Evolutionary conservation across 2,797 vertebrate genomes (phyloP).

Genomic region (Balearica regulorum): DNA sequence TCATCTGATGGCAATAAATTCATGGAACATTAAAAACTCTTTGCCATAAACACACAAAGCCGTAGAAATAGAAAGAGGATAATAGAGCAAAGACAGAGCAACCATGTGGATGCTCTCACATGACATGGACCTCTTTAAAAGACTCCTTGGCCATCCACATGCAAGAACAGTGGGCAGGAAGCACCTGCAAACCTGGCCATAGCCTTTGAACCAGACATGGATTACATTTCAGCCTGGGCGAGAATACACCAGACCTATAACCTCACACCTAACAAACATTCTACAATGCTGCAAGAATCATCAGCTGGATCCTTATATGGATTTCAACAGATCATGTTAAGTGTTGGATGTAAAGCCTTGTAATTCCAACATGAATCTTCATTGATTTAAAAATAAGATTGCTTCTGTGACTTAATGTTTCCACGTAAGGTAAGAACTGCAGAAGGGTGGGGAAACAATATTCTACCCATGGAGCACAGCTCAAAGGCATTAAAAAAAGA

Average conservation of each 20-base stretch:
- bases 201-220: neutral
- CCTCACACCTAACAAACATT: neutral
- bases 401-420: constrained; percentile 17
- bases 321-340: neutral
- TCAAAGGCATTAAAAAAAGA: neutral
- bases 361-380: neutral
- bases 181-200: neutral
- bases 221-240: neutral
- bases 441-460: neutral
- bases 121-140: neutral
- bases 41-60: neutral
- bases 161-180: neutral
- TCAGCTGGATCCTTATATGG: neutral
- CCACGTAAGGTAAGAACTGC: constrained; percentile 15
- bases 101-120: neutral
- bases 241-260: neutral
- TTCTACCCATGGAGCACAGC: neutral
- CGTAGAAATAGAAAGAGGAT: neutral
- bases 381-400: neutral
- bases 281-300: constrained; percentile 26
- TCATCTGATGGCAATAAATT: neutral
- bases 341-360: neutral
- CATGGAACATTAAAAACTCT: neutral
- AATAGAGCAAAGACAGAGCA: neutral
- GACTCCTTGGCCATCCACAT: neutral